phyloP scores from a whole-genome alignment of 2,888 invertebrate genomes.

The Melolontha melolontha region DNA sequence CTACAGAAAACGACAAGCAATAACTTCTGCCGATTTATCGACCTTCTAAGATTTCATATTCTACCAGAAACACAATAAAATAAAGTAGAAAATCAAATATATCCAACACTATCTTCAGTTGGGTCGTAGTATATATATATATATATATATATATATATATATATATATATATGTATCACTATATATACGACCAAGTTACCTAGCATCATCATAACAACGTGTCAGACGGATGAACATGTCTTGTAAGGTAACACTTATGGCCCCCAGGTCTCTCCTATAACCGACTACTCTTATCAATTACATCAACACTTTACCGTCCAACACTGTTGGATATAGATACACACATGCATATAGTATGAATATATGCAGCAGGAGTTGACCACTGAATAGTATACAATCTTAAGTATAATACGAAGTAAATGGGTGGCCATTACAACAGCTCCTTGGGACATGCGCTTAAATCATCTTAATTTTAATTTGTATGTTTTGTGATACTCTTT shows the following conservation, averaged over 20 bases:
- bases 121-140: slow-evolving; percentile 1
- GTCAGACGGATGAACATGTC: slow-evolving; percentile 48
- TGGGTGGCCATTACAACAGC: slow-evolving; percentile 30
- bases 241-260: slow-evolving; percentile 50
- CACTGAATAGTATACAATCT: slow-evolving; percentile 1
- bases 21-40: slow-evolving; percentile 23
- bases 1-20: not conserved
- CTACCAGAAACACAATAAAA: slow-evolving; percentile 34
- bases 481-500: not conserved
- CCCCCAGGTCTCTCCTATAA: slow-evolving; percentile 45
- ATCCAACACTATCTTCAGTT: slow-evolving; percentile 23
- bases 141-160: too few relatives aligned
- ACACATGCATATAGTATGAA: not conserved
- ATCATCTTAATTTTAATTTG: slow-evolving; percentile 31
- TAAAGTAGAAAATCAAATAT: slow-evolving; percentile 43
- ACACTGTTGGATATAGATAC: too few relatives aligned
- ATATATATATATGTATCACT: too few relatives aligned
- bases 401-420: slow-evolving; percentile 19
- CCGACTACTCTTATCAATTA: slow-evolving; percentile 48
- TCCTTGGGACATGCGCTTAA: slow-evolving; percentile 26
- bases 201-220: slow-evolving; percentile 27
- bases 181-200: not conserved
- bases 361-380: slow-evolving; percentile 2
- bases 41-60: slow-evolving; percentile 35
- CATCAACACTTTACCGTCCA: slow-evolving; percentile 48